Base-by-base conservation (phyloP, 2,113 vertebrate species). In the Bubalus kerabau region DNA sequence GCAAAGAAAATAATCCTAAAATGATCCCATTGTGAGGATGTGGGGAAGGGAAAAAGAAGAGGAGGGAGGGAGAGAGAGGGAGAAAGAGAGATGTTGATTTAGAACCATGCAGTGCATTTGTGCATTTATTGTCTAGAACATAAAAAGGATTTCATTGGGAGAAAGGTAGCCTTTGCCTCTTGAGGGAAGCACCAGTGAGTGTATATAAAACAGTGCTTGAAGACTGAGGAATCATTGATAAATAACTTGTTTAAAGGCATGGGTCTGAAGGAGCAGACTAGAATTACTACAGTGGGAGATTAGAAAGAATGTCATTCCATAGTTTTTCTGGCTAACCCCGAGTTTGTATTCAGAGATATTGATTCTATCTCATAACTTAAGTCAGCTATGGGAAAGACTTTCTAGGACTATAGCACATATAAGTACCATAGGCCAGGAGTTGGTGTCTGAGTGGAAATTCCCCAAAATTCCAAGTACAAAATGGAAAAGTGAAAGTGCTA, bases 1-100 rank as follows among this genome's bases (percentile, higher is more conserved):
- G 98, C 54, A 67, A 87, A 98, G 78, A 97, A 89, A 97, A 98
- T 96, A 98, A 98, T 95, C 96, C 80, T 97, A 91, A 94, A 98
- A 94, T 96, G 87, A 28, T 93, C 87, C 93, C 64, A 81, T 86
- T 62, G 94, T 74, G 93, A 84, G 28, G 56, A 26, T 56, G 52
- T 56, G n/a, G 0, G 46, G 87, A 21, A 91, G 76, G 74, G 74
- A 28, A 40, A 60, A 57, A 46, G 56, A 59, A 56, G 40, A 40
- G 21, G 32, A 54, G 43, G 24, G 52, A 76, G 50, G 11, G 7
- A 62, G 23, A 54, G 2, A 78, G 30, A 7, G 26, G 36, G 17
- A 59, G 12, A 32, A 36, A 92, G 54, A 46, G 15, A 59, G 87
- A 67, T 36, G 52, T 84, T 56, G 36, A 50, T n/a, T 60, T n/a